These are phyloP conservation scores for Gallinago stenura DNA, from an alignment of 2,797 vertebrate genomes.

Conservation along the genomic window DNA sequence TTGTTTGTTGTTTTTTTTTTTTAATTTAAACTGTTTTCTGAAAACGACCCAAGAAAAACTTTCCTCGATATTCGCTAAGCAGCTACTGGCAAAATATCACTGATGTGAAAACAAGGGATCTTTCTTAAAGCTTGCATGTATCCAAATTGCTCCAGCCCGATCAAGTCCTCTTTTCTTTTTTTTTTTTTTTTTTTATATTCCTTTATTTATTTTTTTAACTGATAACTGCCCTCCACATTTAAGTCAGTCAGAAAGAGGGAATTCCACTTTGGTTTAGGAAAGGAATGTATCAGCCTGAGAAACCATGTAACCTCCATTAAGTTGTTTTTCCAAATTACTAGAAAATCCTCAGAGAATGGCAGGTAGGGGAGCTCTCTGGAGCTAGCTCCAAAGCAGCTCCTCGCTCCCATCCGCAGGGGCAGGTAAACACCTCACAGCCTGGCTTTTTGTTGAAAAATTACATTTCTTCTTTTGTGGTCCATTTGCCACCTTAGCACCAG, in stretches of 20 bases:
- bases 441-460: background rate
- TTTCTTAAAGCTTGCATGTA: conserved; percentile 10
- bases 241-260: background rate
- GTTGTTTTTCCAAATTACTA: background rate
- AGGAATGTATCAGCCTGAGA: background rate
- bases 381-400: background rate
- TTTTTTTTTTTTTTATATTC: background rate
- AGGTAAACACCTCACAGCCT: background rate
- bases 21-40: background rate
- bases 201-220: conserved; percentile 9
- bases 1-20: no score
- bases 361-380: no score
- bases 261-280: background rate
- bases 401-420: fast-evolving
- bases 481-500: background rate
- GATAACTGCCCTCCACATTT: background rate
- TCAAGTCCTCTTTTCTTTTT: background rate
- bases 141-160: background rate
- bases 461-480: background rate
- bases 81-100: conserved; percentile 11
- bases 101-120: conserved; percentile 31
- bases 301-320: background rate
- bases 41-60: conserved; percentile 55
- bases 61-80: background rate
- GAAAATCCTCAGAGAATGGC: background rate